These are phyloP conservation scores for Aspidiotus rigidus DNA, from an alignment of 2,888 invertebrate species.

Conservation along the genomic window DNA sequence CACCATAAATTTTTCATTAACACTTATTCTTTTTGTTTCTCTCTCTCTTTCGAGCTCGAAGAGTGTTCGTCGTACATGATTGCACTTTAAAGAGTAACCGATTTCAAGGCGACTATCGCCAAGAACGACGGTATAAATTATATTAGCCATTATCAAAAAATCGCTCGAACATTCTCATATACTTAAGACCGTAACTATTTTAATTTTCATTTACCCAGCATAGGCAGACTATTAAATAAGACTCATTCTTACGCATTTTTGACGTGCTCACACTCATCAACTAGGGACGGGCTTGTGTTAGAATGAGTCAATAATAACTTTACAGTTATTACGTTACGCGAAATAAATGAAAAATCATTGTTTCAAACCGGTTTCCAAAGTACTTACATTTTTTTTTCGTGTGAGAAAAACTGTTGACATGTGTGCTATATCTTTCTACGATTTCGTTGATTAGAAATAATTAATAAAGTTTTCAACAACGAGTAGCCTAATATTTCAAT, in stretches of 20 bases:
- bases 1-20: background rate
- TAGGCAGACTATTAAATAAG: background rate
- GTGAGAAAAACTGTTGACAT: conserved; percentile 24
- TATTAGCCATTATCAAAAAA: no score
- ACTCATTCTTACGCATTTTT: background rate
- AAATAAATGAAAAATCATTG: conserved; percentile 21
- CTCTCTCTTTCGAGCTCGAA: background rate
- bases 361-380: conserved; percentile 21
- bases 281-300: conserved; percentile 13
- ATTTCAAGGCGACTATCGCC: background rate
- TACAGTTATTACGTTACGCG: conserved; percentile 3
- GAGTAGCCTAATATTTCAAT: no score
- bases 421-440: no score
- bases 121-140: no score
- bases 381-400: conserved; percentile 13
- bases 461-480: no score
- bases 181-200: no score
- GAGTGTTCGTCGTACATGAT: background rate
- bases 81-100: conserved; percentile 4
- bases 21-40: conserved; percentile 5
- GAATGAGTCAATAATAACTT: conserved; percentile 20
- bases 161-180: no score
- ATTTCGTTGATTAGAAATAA: no score
- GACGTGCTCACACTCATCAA: background rate
- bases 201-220: no score